Evolutionary conservation across 37 sponge, comb jelly and placozoan genomes (phyloP), one percentile per base, ranked within the genome.

Genomic region (Dysidea cf. avara): DNA sequence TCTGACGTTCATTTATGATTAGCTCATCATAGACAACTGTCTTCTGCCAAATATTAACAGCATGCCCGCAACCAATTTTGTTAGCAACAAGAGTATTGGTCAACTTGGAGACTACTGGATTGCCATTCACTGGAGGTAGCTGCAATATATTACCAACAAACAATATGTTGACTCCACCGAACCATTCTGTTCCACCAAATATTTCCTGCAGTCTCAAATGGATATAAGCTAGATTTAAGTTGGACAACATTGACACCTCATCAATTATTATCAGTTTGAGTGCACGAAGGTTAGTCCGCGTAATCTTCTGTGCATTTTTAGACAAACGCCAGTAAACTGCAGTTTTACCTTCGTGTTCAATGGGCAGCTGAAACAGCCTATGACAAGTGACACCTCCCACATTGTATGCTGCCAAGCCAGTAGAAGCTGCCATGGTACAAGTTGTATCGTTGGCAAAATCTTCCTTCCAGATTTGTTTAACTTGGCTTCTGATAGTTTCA

Each of bases 221-320:
- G n/a, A n/a, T n/a, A n/a, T n/a, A n/a, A n/a, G n/a, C n/a, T n/a
- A n/a, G n/a, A n/a, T n/a, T n/a, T n/a, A n/a, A n/a, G n/a, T n/a
- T n/a, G n/a, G n/a, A n/a, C n/a, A n/a, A 59, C 84, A 89, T 83
- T 35, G 79, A 77, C 14, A 89, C 71, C 52, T 89, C 77, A 46
- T 89, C 90, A 57, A 79, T 74, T 32, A 89, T 75, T 28, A 89
- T 34, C 38, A 79, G 28, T 24, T 66, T 66, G 9, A 78, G 59
- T 26, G 63, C 26, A 13, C 64, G 25, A 39, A 88, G 78, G 17
- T 69, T 22, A 71, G 59, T n/a, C n/a, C n/a, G n/a, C n/a, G n/a
- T n/a, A n/a, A n/a, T n/a, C n/a, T n/a, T n/a, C n/a, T n/a, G n/a
- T 54, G 69, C 33, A 25, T 65, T 60, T 68, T 78, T 73, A 2